These are phyloP conservation scores for Cylas formicarius DNA, from an alignment of 1,140 invertebrate genomes.

Conservation along the genomic window DNA sequence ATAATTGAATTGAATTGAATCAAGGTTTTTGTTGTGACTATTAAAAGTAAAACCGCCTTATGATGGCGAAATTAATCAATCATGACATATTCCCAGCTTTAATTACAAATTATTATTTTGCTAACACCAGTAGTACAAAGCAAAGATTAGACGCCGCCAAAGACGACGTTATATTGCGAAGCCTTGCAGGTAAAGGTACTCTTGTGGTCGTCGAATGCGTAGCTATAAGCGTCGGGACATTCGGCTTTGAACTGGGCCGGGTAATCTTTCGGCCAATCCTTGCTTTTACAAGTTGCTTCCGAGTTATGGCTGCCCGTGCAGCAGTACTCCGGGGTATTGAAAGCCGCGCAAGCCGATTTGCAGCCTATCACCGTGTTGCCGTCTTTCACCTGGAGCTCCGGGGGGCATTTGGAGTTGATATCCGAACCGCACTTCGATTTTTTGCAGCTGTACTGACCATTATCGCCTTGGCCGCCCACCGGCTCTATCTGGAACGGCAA, in stretches of 20 bases:
- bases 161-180: constrained; percentile 18
- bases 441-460: constrained; percentile 39
- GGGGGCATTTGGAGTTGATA: constrained; percentile 40
- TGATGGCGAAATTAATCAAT: too few species aligned
- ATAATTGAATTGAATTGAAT: too few species aligned
- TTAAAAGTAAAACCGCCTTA: too few species aligned
- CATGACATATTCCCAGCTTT: too few species aligned
- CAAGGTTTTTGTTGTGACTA: too few species aligned
- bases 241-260: constrained; percentile 39
- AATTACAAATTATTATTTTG: too few species aligned
- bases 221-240: constrained; percentile 43
- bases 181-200: constrained; percentile 39
- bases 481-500: constrained; percentile 28
- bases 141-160: too few species aligned
- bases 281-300: constrained; percentile 39
- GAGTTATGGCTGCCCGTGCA: constrained; percentile 39
- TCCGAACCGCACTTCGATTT: constrained; percentile 37
- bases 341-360: constrained; percentile 44
- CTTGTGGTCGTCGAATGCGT: constrained; percentile 40
- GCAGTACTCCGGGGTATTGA: constrained; percentile 43
- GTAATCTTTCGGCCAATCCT: constrained; percentile 37
- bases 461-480: constrained; percentile 25
- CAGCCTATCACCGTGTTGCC: constrained; percentile 40
- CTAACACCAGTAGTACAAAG: too few species aligned
- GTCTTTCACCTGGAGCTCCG: constrained; percentile 31